phyloP scores from a whole-genome alignment of 2,888 invertebrate genomes.

The Schizotus pectinicornis region DNA sequence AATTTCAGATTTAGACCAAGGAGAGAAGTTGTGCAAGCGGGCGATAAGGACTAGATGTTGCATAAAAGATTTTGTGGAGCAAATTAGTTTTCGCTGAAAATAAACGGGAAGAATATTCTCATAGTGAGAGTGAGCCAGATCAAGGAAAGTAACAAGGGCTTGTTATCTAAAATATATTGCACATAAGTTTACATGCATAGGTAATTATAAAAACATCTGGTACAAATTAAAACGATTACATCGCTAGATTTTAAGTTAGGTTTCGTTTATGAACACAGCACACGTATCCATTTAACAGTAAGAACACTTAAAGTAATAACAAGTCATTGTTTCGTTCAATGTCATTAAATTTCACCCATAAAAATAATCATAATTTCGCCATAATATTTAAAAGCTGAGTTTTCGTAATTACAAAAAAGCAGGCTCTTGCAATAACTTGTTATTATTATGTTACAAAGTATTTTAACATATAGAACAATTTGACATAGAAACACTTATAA shows the following conservation, averaged over 20 bases:
- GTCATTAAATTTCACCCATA: slow-evolving; percentile 17
- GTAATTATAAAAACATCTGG: slow-evolving; percentile 6
- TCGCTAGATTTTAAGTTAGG: background rate
- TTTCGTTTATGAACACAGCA: slow-evolving; percentile 18
- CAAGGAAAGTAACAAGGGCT: background rate
- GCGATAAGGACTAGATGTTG: slow-evolving; percentile 11
- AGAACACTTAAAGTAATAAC: slow-evolving; percentile 27
- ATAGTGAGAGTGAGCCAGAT: background rate
- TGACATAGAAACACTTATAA: slow-evolving; percentile 10
- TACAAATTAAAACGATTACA: slow-evolving; percentile 14
- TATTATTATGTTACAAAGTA: slow-evolving; percentile 19
- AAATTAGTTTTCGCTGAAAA: slow-evolving; percentile 3
- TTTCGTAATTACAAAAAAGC: slow-evolving; percentile 6
- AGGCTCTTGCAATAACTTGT: slow-evolving; percentile 15
- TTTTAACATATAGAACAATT: slow-evolving; percentile 4
- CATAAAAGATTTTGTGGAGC: slow-evolving; percentile 11
- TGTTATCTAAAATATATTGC: slow-evolving; percentile 24
- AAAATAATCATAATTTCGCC: slow-evolving; percentile 9
- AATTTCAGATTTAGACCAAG: slow-evolving; percentile 21
- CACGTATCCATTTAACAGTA: slow-evolving; percentile 23
- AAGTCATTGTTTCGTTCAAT: slow-evolving; percentile 25
- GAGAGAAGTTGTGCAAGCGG: slow-evolving; percentile 13
- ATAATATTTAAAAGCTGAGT: background rate
- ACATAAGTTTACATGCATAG: slow-evolving; percentile 18
- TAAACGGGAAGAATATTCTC: too few species aligned